Conservation (phyloP, 1,140 invertebrate species). For the Odontomachus brunneus region DNA sequence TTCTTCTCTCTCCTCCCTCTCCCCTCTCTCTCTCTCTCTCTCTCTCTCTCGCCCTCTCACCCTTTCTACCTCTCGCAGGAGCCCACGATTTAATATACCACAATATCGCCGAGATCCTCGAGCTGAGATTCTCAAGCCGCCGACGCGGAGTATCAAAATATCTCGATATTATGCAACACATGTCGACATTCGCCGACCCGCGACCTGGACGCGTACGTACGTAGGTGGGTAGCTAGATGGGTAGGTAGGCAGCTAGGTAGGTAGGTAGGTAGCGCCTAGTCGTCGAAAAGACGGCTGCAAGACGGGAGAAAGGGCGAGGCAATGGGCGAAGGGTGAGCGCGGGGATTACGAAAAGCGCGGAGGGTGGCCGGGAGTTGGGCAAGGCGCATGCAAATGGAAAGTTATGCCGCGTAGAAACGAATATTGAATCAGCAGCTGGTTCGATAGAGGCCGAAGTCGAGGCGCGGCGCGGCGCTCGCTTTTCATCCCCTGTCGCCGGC, state of each 20-base stretch:
- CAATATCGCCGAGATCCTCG: slow-evolving; percentile 53
- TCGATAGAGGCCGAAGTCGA: slow-evolving; percentile 63
- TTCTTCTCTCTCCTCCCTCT: background rate
- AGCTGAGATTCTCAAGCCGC: slow-evolving; percentile 10
- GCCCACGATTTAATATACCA: slow-evolving; percentile 73
- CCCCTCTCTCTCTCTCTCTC: background rate
- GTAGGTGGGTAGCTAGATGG: background rate
- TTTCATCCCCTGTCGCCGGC: slow-evolving; percentile 79
- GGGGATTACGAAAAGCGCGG: slow-evolving; percentile 67
- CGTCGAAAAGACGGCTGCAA: slow-evolving; percentile 64
- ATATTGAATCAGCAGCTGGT: slow-evolving; percentile 83
- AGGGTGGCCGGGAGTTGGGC: slow-evolving; percentile 69
- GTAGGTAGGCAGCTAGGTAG: background rate
- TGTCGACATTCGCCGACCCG: slow-evolving; percentile 74
- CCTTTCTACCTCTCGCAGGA: slow-evolving; percentile 3
- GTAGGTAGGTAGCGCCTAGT: slow-evolving; percentile 33
- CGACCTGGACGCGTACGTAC: slow-evolving; percentile 10
- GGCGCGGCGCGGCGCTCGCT: slow-evolving; percentile 79
- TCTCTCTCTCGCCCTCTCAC: no score
- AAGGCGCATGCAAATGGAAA: slow-evolving; percentile 83
- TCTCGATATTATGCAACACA: slow-evolving; percentile 80
- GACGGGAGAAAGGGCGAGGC: slow-evolving; percentile 38
- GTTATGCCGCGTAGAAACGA: slow-evolving; percentile 84
- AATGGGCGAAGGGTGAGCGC: background rate
- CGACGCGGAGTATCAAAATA: slow-evolving; percentile 77